Evolutionary conservation across 2,888 invertebrate genomes (phyloP).

Genomic region (Aproaerema taeniolella): DNA sequence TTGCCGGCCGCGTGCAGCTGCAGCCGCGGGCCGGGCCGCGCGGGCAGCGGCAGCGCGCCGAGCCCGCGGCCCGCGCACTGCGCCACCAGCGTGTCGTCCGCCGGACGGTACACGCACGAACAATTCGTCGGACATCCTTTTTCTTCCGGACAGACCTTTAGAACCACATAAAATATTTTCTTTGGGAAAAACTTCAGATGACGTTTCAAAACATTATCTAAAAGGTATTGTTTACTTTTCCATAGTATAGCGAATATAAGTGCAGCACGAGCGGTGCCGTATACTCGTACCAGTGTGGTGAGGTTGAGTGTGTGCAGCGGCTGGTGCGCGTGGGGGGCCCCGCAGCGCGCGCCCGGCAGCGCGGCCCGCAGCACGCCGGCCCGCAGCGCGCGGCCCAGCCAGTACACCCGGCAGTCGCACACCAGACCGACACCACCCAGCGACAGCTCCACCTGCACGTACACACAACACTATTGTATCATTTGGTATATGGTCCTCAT

Average conservation of each 20-base stretch:
- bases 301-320: too few relatives aligned
- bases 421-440: conserved; percentile 10
- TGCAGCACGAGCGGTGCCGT: not conserved
- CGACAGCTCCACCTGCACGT: conserved; percentile 1
- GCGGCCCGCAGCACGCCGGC: conserved; percentile 1
- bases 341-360: not conserved
- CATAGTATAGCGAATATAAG: too few relatives aligned
- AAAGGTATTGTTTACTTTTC: too few relatives aligned
- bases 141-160: not conserved
- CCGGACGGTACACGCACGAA: conserved; percentile 11
- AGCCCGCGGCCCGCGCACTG: conserved; percentile 20
- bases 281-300: too few relatives aligned
- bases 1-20: conserved; percentile 1
- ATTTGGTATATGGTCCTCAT: too few relatives aligned
- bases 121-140: conserved; percentile 14
- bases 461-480: too few relatives aligned
- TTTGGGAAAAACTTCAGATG: too few relatives aligned
- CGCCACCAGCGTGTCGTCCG: conserved; percentile 12
- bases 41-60: conserved; percentile 7
- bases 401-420: conserved; percentile 31
- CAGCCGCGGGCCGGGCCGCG: conserved; percentile 12
- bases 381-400: conserved; percentile 22
- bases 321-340: conserved; percentile 3
- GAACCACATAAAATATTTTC: too few relatives aligned
- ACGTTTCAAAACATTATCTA: too few relatives aligned